Evolutionary conservation across 2,888 invertebrate species (phyloP).

Genomic region (Tethea ocularis): DNA sequence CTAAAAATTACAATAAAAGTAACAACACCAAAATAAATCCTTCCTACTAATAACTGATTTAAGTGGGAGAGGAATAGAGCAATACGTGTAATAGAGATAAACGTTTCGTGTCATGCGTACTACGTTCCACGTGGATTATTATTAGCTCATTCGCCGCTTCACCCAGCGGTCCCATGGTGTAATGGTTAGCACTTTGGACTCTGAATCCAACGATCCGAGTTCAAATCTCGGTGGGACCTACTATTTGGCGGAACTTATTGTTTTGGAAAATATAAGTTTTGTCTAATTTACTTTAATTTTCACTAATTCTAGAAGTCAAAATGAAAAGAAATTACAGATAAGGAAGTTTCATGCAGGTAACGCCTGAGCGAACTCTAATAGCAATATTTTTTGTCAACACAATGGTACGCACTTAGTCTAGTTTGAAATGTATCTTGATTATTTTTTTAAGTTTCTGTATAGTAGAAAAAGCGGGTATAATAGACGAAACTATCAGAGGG

Average conservation of each 20-base stretch:
- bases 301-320: no score
- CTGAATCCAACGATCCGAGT: conserved; percentile 78
- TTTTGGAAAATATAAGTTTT: no score
- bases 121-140: neutral
- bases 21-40: neutral
- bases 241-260: neutral
- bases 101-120: neutral
- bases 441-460: no score
- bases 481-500: no score
- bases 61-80: neutral
- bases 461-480: no score
- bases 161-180: conserved; percentile 69
- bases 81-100: neutral
- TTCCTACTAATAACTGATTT: neutral
- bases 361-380: no score
- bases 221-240: conserved; percentile 75
- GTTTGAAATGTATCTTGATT: no score
- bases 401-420: no score
- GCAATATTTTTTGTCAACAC: no score
- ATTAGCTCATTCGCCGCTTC: neutral
- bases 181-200: conserved; percentile 82
- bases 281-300: no score
- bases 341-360: no score
- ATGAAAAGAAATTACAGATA: no score
- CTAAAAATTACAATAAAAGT: neutral